Percentiles rank a stretch among this genome's conserved stretches.
phyloP scores from a whole-genome alignment of 2,113 vertebrate species.

The Craseonycteris thonglongyai region DNA sequence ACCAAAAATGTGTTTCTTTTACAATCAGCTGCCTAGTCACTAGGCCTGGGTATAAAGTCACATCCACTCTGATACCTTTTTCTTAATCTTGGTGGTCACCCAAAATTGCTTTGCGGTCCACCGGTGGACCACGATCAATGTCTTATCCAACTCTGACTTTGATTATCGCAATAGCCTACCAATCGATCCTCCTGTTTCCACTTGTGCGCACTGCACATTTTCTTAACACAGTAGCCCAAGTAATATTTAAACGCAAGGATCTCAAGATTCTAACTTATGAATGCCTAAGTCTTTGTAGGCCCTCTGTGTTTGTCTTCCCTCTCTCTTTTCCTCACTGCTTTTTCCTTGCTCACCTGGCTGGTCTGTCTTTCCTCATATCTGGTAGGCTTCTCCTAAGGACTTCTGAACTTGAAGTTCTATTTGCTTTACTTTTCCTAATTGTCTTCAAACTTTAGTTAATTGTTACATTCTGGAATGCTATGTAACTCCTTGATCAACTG shows the following conservation, averaged over 20 bases:
- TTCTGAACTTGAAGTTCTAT: not conserved
- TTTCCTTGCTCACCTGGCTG: not conserved
- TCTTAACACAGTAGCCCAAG: not conserved
- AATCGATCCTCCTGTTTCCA: not conserved
- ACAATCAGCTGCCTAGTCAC: too few species aligned
- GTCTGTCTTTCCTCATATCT: not conserved
- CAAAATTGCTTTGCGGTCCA: too few species aligned
- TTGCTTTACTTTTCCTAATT: not conserved
- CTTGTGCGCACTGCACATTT: not conserved
- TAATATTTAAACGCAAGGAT: not conserved
- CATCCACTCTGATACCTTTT: too few species aligned
- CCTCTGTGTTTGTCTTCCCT: rapidly evolving
- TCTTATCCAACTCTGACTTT: too few species aligned
- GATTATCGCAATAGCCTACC: not conserved
- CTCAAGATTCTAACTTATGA: not conserved
- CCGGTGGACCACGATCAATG: too few species aligned
- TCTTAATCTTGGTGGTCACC: too few species aligned
- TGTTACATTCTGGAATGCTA: not conserved
- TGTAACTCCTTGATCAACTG: not conserved
- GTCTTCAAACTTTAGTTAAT: not conserved
- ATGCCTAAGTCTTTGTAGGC: not conserved
- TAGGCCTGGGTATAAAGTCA: too few species aligned
- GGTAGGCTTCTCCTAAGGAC: not conserved
- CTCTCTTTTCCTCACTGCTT: not conserved
- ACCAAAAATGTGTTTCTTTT: too few species aligned